Evolutionary conservation across 2,888 invertebrate genomes (phyloP), one percentile per base, ranked within the genome.

Genomic region (Bellardia bayeri): DNA sequence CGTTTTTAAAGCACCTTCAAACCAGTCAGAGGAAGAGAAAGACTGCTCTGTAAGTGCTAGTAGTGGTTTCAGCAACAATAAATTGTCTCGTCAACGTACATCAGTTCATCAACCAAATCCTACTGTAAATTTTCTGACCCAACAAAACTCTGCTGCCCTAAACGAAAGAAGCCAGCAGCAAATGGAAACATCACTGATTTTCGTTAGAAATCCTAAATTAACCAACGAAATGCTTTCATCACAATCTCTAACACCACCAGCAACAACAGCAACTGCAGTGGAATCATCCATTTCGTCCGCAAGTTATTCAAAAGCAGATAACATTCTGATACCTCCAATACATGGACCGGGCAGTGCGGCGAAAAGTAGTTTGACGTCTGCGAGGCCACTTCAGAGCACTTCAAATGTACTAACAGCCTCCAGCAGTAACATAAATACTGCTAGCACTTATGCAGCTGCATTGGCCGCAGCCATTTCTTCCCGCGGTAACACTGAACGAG

Each of bases 171-270:
- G 91, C 71, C 91, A 91, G 61, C 86, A 90, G 76, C 45, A 45
- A 82, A 91, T 91, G 92, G 94, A 93, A 90, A 94, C 94, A 66
- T 93, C 93, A 71, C 89, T 94, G 75, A 92, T 93, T 90, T 91
- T 92, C 40, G 89, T 91, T 72, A 66, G 68, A 74, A 91, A 91
- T 82, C 86, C 90, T 33, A 85, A 89, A 40, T 51, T 87, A 72
- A 45, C 71, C 85, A 88, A 68, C 63, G 90, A 89, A 88, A 86
- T 88, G 66, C 85, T 83, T 45, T 87, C 88, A 79, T 74, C 90
- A 74, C 54, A 45, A 9, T 49, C 40, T 66, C 88, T 86, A 78
- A 69, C 90, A 68, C 33, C 87, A 23, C 33, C 83, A 16, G 63
- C 88, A 37, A 68, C 78, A 37, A 63, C 87, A n/a, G 5, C 85